Evolutionary conservation across 37 sponge, comb jelly and placozoan genomes (phyloP), one percentile per base, ranked within the genome.

Genomic region (Beroe forskalii): DNA sequence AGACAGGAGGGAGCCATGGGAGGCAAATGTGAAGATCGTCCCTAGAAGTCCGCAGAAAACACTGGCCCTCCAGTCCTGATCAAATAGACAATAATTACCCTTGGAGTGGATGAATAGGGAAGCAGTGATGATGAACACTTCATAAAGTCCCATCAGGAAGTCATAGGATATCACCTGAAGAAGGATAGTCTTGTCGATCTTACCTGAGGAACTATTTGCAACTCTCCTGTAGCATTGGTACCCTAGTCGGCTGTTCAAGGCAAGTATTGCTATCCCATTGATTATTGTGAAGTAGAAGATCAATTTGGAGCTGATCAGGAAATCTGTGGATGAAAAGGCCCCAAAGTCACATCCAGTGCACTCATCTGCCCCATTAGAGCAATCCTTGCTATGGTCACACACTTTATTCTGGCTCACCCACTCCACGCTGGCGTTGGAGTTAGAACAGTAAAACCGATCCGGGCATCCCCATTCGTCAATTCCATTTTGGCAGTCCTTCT

Each of bases 391-490:
- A 3, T 37, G 12, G 35, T 72, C 75, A 72, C 75, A 72, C 9
- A 72, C 31, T 20, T 20, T 3, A 35, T 72, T 39, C 23, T 23
- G 40, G 6, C 39, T 1, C 40, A 72, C 40, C 75, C 75, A 72
- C 2, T 72, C 75, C 9, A 8, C 35, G 37, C 19, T 17, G 40
- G 37, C 14, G 75, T 33, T 72, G n/a, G n/a, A n/a, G n/a, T n/a
- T n/a, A 37, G 40, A 38, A 20, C 75, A 72, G 75, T 72, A 72
- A 39, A 72, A 72, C 75, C 75, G 31, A 6, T 39, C 75, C 40
- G 75, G 75, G 35, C 75, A 72, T 22, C 37, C 37, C 6, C 22
- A 1, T 32, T 72, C 75, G 75, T 72, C 75, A 36, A 20, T 30
- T 72, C 75, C 75, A 30, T 72, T 30, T 36, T 33, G 1, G 35